Evolutionary conservation across 2,113 vertebrate species (phyloP), one percentile per base, ranked within the genome.

Genomic region (Pteronura brasiliensis): DNA sequence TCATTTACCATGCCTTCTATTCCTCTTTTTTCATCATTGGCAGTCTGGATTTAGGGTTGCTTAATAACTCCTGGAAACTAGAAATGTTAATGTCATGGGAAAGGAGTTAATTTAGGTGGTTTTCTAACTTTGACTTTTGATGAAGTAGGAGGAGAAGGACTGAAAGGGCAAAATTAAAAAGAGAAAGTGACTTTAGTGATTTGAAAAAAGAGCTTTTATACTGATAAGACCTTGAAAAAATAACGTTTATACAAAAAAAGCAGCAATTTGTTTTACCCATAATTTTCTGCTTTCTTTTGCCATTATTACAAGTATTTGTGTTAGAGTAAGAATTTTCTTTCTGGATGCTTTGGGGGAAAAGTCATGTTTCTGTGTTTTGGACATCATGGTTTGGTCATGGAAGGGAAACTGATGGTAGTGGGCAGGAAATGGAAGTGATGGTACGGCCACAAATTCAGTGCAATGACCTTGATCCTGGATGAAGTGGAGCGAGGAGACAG

Each of bases 121-220:
- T 98, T 93, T 95, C 86, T 96, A 95, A 97, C 90, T 98, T 96
- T 89, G 90, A 81, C 90, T 98, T 97, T 88, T 94, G 88, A 92
- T 95, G 93, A 92, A 93, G 95, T 69, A 96, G 88, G 90, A 96
- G 90, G 69, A 94, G 90, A 85, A 88, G 95, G 57, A 76, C 52
- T 92, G 74, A 96, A 88, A 86, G 69, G 84, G 55, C 77, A 96
- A 90, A 96, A 93, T 93, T 96, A 81, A 94, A 96, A 96, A 92
- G 92, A 93, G 42, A 57, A 95, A 87, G 85, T 85, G 63, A 94
- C 83, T 79, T 88, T 27, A 65, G 82, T 93, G 71, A 94, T 87
- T 96, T 86, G 93, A 91, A 97, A 91, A 42, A 84, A 34, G 69
- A 77, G 67, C 17, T 92, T 92, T 97, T 86, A 94, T 82, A 83